Evolutionary conservation across 2,113 vertebrate species (phyloP).

Genomic region (Mastomys natalensis): DNA sequence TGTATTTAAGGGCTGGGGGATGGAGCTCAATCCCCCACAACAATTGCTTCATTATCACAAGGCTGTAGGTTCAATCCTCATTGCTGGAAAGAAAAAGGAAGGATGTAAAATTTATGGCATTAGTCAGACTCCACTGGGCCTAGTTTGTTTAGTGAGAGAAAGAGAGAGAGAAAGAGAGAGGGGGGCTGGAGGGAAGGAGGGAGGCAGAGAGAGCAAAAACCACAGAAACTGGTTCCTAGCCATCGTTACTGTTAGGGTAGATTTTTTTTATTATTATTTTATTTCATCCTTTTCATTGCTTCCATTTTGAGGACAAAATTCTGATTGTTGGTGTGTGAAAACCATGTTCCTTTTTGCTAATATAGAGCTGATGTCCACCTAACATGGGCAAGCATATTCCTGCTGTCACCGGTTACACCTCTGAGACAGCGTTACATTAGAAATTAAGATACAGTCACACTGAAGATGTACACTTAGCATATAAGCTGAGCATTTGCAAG

Average conservation of each 20-base stretch:
- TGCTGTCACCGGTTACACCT: neutral
- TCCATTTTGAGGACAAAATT: neutral
- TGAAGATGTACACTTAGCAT: neutral
- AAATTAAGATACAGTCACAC: slow-evolving; percentile 60
- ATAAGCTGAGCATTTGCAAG: neutral
- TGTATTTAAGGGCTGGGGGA: neutral
- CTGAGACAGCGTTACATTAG: neutral
- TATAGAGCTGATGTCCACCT: neutral
- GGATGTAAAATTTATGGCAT: neutral
- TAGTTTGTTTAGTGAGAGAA: neutral
- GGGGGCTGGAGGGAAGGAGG: too few relatives aligned
- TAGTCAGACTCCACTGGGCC: neutral
- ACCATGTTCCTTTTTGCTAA: slow-evolving; percentile 27
- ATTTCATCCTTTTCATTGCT: slow-evolving; percentile 7
- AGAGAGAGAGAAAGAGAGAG: neutral
- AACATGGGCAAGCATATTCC: neutral
- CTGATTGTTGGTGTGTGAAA: slow-evolving; percentile 35
- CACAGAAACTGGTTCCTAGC: neutral
- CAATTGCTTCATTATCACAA: neutral
- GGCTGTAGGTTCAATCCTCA: neutral
- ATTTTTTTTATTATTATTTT: neutral
- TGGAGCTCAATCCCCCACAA: neutral
- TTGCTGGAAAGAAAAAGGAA: neutral
- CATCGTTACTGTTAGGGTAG: neutral
- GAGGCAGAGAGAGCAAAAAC: too few relatives aligned